Percentiles rank a stretch among this genome's conserved stretches.
Conservation (phyloP, 1,140 invertebrate genomes). For the Diabrotica virgifera region DNA sequence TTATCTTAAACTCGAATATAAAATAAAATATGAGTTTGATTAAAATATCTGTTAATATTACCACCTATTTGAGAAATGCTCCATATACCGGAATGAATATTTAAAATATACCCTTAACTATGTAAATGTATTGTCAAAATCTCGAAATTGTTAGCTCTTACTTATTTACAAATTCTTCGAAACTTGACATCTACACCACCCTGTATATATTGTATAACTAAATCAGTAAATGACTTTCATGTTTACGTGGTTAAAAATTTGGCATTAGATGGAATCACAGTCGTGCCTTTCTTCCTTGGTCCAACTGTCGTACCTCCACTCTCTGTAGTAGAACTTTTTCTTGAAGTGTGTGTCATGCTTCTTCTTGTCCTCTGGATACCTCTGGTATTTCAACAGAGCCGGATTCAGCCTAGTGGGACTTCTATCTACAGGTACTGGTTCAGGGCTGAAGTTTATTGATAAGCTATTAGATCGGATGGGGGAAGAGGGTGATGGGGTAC, state of each 20-base stretch:
- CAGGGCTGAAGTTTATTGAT: constrained; percentile 47
- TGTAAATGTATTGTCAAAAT: too few species aligned
- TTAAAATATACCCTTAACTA: too few species aligned
- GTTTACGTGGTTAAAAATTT: neutral
- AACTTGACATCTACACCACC: too few species aligned
- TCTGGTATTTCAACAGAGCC: constrained; percentile 61
- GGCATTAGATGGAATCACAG: neutral
- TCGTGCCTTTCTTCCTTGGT: constrained; percentile 34
- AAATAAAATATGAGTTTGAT: too few species aligned
- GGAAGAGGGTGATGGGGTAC: constrained; percentile 66
- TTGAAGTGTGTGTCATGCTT: constrained; percentile 67
- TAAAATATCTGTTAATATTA: too few species aligned
- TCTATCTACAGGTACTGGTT: constrained; percentile 39
- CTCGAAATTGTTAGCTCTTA: too few species aligned
- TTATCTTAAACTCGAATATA: too few species aligned
- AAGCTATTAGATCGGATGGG: constrained; percentile 49
- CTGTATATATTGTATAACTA: too few species aligned
- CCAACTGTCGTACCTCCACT: constrained; percentile 54
- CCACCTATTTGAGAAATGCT: too few species aligned
- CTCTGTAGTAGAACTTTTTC: constrained; percentile 74
- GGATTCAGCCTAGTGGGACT: constrained; percentile 43
- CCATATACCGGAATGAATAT: too few species aligned
- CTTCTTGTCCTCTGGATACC: constrained; percentile 54
- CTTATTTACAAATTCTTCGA: too few species aligned
- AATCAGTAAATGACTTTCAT: neutral